Evolutionary conservation across 2,888 invertebrate genomes (phyloP).

Genomic region (Sphaerophoria taeniata): DNA sequence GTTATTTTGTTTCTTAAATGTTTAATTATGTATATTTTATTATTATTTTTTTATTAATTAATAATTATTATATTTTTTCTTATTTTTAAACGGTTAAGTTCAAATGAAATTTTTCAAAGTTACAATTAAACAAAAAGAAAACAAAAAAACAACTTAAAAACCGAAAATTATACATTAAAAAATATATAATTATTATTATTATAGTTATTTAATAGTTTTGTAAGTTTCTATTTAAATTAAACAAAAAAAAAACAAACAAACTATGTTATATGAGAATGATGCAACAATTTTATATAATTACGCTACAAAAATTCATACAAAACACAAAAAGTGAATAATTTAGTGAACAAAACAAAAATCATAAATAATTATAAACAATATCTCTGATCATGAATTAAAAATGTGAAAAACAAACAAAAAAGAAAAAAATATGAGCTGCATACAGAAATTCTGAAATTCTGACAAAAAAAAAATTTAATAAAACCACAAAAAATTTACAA

Average conservation of each 20-base stretch:
- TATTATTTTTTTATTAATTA: constrained; percentile 51
- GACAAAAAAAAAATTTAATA: constrained; percentile 33
- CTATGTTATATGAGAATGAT: constrained; percentile 65
- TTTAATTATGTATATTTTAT: constrained; percentile 64
- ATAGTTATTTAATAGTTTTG: constrained; percentile 75
- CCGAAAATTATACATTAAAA: constrained; percentile 38
- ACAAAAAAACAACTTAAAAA: constrained; percentile 38
- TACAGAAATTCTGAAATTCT: constrained; percentile 57
- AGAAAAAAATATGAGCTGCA: constrained; percentile 58
- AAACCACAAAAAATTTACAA: constrained; percentile 31
- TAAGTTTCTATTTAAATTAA: constrained; percentile 74
- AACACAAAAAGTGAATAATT: constrained; percentile 68
- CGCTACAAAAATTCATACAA: constrained; percentile 54
- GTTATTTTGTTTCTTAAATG: constrained; percentile 68
- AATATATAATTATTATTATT: constrained; percentile 60
- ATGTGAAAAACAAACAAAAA: background rate
- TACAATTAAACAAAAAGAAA: constrained; percentile 23
- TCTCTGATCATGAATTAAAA: constrained; percentile 34
- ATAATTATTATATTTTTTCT: constrained; percentile 45
- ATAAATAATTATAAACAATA: constrained; percentile 4
- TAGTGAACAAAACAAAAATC: constrained; percentile 37
- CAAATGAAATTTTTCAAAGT: constrained; percentile 73
- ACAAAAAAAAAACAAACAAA: constrained; percentile 6
- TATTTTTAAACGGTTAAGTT: constrained; percentile 69
- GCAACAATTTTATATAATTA: constrained; percentile 61